These are phyloP conservation scores for Takifugu ocellatus DNA, from an alignment of 2,797 vertebrate species.

Conservation along the genomic window DNA sequence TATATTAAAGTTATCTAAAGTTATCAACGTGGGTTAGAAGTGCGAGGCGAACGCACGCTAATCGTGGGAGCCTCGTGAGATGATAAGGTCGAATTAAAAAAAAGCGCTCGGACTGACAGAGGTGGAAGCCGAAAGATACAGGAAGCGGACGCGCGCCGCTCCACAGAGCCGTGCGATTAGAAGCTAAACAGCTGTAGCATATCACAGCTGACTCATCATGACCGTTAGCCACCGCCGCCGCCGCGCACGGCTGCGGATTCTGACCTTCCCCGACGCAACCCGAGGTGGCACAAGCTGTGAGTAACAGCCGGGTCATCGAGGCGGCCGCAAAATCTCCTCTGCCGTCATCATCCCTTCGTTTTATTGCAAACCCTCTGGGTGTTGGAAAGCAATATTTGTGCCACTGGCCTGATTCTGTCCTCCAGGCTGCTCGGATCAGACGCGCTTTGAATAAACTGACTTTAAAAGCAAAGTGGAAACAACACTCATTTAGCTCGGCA, in stretches of 20 bases:
- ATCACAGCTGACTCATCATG: conserved; percentile 60
- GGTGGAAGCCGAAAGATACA: too few species aligned
- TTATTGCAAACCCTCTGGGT: conserved; percentile 38
- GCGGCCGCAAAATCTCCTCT: conserved; percentile 30
- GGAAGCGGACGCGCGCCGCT: too few species aligned
- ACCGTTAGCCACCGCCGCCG: conserved; percentile 45
- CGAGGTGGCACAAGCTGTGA: conserved; percentile 53
- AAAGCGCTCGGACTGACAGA: too few species aligned
- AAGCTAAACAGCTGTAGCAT: too few species aligned
- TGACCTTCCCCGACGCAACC: conserved; percentile 50
- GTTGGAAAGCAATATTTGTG: conserved; percentile 53
- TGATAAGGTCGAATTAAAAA: too few species aligned
- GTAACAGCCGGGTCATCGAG: conserved; percentile 48
- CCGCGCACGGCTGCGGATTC: conserved; percentile 45
- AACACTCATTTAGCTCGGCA: conserved; percentile 9
- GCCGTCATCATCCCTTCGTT: conserved; percentile 34
- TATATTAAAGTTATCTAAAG: too few species aligned
- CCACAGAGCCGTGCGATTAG: too few species aligned
- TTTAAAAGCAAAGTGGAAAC: background rate
- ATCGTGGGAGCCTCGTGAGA: conserved; percentile 8
- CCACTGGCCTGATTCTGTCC: conserved; percentile 25
- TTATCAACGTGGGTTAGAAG: conserved; percentile 12
- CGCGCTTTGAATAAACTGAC: background rate
- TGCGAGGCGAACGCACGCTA: conserved; percentile 10
- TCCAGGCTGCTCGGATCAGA: conserved; percentile 2